Evolutionary conservation across 2,113 vertebrate genomes (phyloP).

Genomic region (Donacobius atricapilla): DNA sequence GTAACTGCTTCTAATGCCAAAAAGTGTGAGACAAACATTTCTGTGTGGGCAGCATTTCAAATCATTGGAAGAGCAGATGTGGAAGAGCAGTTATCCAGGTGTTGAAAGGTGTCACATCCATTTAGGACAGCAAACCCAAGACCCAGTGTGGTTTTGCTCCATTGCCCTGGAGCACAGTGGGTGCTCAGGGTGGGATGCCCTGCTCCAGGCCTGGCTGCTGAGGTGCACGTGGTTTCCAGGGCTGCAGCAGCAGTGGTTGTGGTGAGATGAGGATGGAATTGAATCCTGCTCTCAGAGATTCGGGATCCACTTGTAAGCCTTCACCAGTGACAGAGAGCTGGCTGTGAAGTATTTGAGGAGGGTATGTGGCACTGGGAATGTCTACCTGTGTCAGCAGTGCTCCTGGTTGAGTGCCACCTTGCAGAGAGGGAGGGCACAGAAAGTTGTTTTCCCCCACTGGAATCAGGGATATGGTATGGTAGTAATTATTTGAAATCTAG

Average conservation of each 20-base stretch:
- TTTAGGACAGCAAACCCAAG: background rate
- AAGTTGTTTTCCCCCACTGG: background rate
- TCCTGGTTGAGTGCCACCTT: background rate
- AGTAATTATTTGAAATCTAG: background rate
- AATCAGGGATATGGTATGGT: background rate
- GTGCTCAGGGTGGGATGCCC: background rate
- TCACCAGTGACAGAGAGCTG: background rate
- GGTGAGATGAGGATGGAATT: background rate
- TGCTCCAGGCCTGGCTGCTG: background rate
- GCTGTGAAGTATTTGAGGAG: background rate
- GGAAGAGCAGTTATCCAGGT: background rate
- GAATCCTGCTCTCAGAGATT: background rate
- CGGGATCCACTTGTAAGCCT: background rate
- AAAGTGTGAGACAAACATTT: background rate
- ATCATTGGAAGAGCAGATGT: background rate
- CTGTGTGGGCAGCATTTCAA: background rate
- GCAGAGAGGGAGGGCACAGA: background rate
- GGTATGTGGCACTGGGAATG: background rate
- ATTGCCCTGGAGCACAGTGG: fast-evolving
- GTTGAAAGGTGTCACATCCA: background rate
- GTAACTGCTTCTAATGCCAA: background rate
- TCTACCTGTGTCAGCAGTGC: fast-evolving
- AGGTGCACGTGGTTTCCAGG: fast-evolving
- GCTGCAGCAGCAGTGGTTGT: background rate
- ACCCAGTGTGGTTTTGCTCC: fast-evolving